phyloP scores from a whole-genome alignment of 1,140 invertebrate species.

The Teleopsis dalmanni region DNA sequence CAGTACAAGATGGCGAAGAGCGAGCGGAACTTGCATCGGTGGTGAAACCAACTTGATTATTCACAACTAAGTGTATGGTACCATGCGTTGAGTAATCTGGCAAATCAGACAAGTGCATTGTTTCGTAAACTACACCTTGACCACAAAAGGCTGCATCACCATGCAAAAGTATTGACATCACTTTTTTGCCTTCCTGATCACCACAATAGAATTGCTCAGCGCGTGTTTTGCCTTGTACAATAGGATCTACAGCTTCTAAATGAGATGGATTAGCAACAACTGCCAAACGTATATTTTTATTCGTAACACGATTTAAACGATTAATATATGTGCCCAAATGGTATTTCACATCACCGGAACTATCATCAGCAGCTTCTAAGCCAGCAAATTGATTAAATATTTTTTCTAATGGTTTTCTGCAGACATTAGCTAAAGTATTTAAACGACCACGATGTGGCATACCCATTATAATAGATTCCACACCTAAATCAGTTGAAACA shows the following conservation, averaged over 20 bases:
- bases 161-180: conserved; percentile 71
- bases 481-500: conserved; percentile 63
- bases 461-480: conserved; percentile 77
- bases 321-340: conserved; percentile 82
- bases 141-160: conserved; percentile 86
- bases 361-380: conserved; percentile 66
- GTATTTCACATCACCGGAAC: conserved; percentile 93
- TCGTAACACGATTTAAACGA: conserved; percentile 68
- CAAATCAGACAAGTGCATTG: conserved; percentile 76
- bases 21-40: conserved; percentile 75
- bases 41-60: conserved; percentile 91
- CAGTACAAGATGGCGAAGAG: conserved; percentile 61
- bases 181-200: conserved; percentile 66
- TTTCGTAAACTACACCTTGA: conserved; percentile 82
- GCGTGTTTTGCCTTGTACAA: conserved; percentile 71
- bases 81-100: conserved; percentile 82
- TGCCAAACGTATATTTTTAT: conserved; percentile 71
- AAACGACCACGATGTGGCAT: conserved; percentile 90
- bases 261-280: conserved; percentile 88
- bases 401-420: conserved; percentile 75
- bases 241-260: conserved; percentile 79
- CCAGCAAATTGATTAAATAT: conserved; percentile 82
- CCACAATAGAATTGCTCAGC: conserved; percentile 81
- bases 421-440: conserved; percentile 86
- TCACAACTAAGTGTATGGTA: conserved; percentile 81